Conservation (phyloP, 2,888 invertebrate species). For the Brachylomia viminalis region DNA sequence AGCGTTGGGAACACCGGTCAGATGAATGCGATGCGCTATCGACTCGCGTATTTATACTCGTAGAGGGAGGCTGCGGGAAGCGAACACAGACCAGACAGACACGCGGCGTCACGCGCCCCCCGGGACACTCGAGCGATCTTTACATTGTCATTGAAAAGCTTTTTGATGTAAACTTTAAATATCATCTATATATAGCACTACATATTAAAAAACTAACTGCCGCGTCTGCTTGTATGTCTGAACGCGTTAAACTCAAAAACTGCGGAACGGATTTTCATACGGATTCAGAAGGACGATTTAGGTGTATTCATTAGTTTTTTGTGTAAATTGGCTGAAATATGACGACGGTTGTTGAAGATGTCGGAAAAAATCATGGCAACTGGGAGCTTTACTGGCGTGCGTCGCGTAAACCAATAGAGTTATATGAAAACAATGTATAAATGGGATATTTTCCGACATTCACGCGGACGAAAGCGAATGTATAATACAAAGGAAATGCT, state of each 20-base stretch:
- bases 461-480: not conserved
- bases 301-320: not conserved
- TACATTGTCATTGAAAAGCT: constrained; percentile 65
- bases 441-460: not conserved
- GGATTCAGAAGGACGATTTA: too few species aligned
- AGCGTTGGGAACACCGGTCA: constrained; percentile 68
- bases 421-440: not conserved
- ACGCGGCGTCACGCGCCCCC: constrained; percentile 35
- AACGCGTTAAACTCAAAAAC: not conserved
- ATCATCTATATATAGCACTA: not conserved
- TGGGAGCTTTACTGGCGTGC: not conserved
- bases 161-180: constrained; percentile 47
- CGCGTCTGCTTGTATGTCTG: not conserved
- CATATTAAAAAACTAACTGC: not conserved
- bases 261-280: not conserved
- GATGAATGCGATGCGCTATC: constrained; percentile 78
- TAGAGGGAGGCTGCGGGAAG: constrained; percentile 72
- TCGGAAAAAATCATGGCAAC: not conserved
- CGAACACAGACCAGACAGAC: constrained; percentile 69
- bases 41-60: constrained; percentile 79
- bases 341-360: not conserved
- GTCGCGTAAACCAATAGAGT: not conserved
- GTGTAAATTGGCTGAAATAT: not conserved
- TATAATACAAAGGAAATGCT: not conserved
- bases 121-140: constrained; percentile 45